Evolutionary conservation across 1,140 invertebrate genomes (phyloP), one percentile per base, ranked within the genome.

Genomic region (Mactra quadrangularis): DNA sequence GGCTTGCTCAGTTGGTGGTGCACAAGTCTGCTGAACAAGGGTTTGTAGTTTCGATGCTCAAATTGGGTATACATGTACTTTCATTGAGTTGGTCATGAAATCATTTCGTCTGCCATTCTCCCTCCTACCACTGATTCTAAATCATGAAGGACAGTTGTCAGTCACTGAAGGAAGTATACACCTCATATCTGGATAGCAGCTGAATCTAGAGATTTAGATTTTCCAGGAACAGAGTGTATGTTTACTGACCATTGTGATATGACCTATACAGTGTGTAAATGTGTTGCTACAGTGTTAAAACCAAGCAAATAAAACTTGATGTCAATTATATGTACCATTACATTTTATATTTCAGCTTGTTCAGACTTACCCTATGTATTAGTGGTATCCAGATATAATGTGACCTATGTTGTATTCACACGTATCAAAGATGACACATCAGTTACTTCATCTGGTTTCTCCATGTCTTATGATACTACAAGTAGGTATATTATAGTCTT

Each of bases 341-440:
- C 13, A 15, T 55, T 11, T 55, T 60, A 60, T 33, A 19, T 60
- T 60, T 7, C 31, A 62, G 59, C n/a, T 33, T 62, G 29, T 31
- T 6, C 33, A 33, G 59, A 22, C 9, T 7, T 7, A 31, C 31
- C 31, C 11, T 35, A 38, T 38, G 1, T 38, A 9, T 3, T 38
- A 17, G 59, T 62, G 7, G 33, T 62, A 29, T 62, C 59, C 1
- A 31, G 59, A 62, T 62, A 62, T 17, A 62, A 62, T 35, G 31
- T 62, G 11, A 62, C 59, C 29, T n/a, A 15, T 11, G 33, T 62
- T 4, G 59, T 62, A 9, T 62, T 38, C 33, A 35, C 59, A 7
- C 29, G n/a, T 7, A 33, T 31, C n/a, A 35, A 38, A 19, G 17
- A 27, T 19, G 33, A 38, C 3, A 22, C 31, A 38, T 1, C 59